These are phyloP conservation scores for Spilarctia lutea DNA, from an alignment of 2,888 invertebrate species.

Conservation along the genomic window DNA sequence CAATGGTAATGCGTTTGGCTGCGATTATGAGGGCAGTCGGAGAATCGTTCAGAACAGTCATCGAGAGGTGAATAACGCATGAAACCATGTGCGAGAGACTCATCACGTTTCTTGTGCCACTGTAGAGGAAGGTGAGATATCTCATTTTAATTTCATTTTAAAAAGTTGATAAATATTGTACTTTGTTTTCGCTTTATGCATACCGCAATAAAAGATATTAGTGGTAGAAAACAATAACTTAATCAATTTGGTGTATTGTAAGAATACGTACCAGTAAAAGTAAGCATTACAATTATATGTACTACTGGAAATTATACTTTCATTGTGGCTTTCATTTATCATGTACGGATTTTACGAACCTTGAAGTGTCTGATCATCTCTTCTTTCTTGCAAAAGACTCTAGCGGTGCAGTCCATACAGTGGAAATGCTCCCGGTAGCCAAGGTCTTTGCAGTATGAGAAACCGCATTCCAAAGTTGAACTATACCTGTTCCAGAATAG, in stretches of 20 bases:
- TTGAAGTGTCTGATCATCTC: slow-evolving; percentile 99
- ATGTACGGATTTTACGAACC: slow-evolving; percentile 55
- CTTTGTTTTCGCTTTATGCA: background rate
- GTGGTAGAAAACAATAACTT: background rate
- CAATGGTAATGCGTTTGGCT: slow-evolving; percentile 99
- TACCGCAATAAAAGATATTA: background rate
- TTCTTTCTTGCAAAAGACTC: slow-evolving; percentile 99
- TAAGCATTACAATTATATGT: background rate
- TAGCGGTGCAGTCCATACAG: slow-evolving; percentile 90
- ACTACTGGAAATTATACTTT: background rate
- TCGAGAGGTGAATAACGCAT: slow-evolving; percentile 98
- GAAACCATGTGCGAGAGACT: slow-evolving; percentile 97
- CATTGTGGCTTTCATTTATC: background rate
- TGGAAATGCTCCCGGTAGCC: slow-evolving; percentile 98
- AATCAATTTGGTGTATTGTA: background rate
- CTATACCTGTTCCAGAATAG: slow-evolving; percentile 82
- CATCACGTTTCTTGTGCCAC: slow-evolving; percentile 99
- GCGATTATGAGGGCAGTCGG: slow-evolving; percentile 95
- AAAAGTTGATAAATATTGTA: background rate
- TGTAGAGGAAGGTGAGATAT: slow-evolving; percentile 66
- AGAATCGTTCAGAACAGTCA: slow-evolving; percentile 96
- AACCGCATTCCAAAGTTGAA: slow-evolving; percentile 94
- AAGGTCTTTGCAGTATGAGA: slow-evolving; percentile 94
- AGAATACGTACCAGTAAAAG: background rate
- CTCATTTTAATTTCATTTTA: background rate